Evolutionary conservation across 2,797 vertebrate genomes (phyloP), one percentile per base, ranked within the genome.

Genomic region (Tenualosa thibaudeaui): DNA sequence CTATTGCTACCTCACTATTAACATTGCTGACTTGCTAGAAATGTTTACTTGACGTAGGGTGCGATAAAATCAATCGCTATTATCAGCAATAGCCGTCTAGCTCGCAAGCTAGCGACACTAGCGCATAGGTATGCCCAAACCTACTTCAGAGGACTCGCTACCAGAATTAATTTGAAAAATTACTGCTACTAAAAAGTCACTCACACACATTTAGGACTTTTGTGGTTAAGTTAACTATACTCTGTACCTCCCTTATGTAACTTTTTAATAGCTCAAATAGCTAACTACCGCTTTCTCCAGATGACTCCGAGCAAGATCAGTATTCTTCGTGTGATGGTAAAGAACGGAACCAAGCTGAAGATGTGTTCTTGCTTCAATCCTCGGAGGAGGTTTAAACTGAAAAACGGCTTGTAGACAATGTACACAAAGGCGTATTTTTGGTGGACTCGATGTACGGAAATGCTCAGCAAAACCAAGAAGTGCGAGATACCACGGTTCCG

Each of bases 311-410:
- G 98, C 98, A 93, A 98, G 97, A 89, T 99, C 98, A 90, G 97
- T 98, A 96, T 99, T 99, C 96, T 98, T 98, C 90, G 98, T 99
- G 95, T 99, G 98, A 91, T 99, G 98, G 90, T 99, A 99, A 84
- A 99, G 97, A 86, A 99, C 98, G n/a, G 98, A 99, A 92, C 98
- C 98, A 40, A 99, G 95, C 91, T 99, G 98, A 85, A 99, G 96
- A 88, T 99, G 98, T 43, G 98, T 99, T 68, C 98, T 96, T 92
- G 98, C 98, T 94, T 99, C 98, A 86, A 99, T 97, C 87, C 98
- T 96, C 86, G 98, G 97, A 22, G 97, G 96, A 5, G 98, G 98
- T 91, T 99, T 98, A 90, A 99, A 98, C 91, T 98, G 98, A 93
- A 99, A 98, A 89, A 99, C 98, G 65, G 98, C 98, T 92, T 99